Base-by-base conservation (phyloP, 2,888 invertebrate genomes). In the Seira sanloemensis region DNA sequence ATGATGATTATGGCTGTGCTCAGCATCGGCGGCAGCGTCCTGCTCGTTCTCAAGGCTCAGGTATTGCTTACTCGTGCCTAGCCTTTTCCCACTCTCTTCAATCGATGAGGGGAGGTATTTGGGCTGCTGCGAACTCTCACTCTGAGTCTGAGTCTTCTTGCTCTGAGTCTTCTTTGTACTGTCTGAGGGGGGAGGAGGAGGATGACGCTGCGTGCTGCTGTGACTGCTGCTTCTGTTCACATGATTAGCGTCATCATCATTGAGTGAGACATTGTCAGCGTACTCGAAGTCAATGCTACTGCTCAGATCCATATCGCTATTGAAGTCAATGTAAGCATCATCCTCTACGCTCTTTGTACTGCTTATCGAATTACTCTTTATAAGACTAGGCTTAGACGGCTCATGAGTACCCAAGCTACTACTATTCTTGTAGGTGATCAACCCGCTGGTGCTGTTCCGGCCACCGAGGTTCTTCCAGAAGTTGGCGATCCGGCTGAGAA, bases 381-480 rank as follows among this genome's bases (percentile, higher is more conserved):
- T 50, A 46, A 1, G 9, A 50, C 25, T 50, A 50, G 2, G 7
- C n/a, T 50, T 67, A 65, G 5, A 27, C 37, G 18, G 27, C 0
- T 19, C 19, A 65, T 23, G 16, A 26, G n/a, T 16, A 23, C 1
- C 18, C 24, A 23, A 19, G n/a, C 27, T 27, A 73, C 58, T 58
- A 66, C 50, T 66, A 58, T 58, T 58, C 5, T 58, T 58, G 58
- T 65, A 23, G 21, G 65, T 65, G 18, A 65, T 19, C 50, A 50
- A n/a, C 16, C 50, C 50, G 16, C 16, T 50, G n/a, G 50, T 50
- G n/a, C 50, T 50, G 16, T 50, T 50, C 16, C 50, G 18, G 23
- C 77, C 77, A 37, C 66, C 73, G 72, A 83, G 66, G 58, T 67
- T 83, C 25, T 50, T 67, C 83, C 83, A 83, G 74, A 78, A 83